Evolutionary conservation across 2,113 vertebrate genomes (phyloP), one percentile per base, ranked within the genome.

Genomic region (Chionis minor): DNA sequence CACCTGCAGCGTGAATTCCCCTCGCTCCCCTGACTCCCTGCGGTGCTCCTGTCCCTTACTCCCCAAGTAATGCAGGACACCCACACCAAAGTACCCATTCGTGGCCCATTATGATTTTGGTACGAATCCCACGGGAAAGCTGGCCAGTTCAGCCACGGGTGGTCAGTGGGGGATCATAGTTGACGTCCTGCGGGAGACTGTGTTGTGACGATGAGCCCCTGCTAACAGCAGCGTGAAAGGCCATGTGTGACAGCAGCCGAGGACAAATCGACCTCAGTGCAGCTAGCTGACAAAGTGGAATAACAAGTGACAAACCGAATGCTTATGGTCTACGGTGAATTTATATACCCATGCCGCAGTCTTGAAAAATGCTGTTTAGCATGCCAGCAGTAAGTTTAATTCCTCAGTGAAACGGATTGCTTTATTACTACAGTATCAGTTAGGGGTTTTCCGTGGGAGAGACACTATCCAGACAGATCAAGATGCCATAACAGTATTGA

Each of bases 61-160:
- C 45, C 18, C 32, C 40, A n/a, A 0, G 45, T 6, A 10, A 10
- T 5, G 45, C 26, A 27, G 51, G 8, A n/a, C 47, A 13, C 45
- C 63, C 55, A 32, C 32, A 40, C 17, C 45, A 9, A 54, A 40
- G 35, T 33, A n/a, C 10, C 40, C n/a, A 6, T n/a, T 32, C 55
- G 21, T 38, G 35, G 35, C 21, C 66, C 3, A 0, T 40, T 33
- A 12, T 22, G 44, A 12, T 89, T 59, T 70, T n/a, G 32, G 7
- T 27, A 7, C 4, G 24, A 45, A 23, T n/a, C 45, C 35, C 17
- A 11, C 0, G 0, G 33, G 61, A 55, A 65, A 45, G 38, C 33
- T 65, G 61, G 28, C 40, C 33, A 4, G 61, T 33, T 58, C 28
- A 12, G 47, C 23, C 40, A 40, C 0, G 4, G 28, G 17, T 23